Percentiles rank a stretch among this genome's conserved stretches.
phyloP scores from a whole-genome alignment of 2,797 vertebrate species.

The Odontamblyopus rebecca region DNA sequence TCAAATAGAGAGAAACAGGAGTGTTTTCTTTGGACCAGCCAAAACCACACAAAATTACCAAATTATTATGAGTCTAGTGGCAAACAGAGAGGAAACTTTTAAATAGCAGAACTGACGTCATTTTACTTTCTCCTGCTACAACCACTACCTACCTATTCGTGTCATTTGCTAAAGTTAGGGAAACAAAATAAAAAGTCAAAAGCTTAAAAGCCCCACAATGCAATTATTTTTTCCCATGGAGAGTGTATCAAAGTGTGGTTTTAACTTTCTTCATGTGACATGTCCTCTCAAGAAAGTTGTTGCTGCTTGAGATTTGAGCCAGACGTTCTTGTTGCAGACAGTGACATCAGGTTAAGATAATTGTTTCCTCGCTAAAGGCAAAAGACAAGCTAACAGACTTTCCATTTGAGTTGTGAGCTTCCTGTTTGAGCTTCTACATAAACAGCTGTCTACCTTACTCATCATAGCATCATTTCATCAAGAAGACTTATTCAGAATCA shows the following conservation, averaged over 20 bases:
- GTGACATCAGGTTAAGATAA: constrained; percentile 22
- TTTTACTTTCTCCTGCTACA: not conserved
- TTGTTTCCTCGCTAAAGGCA: constrained; percentile 29
- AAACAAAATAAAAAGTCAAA: too few species aligned
- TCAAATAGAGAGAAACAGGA: not conserved
- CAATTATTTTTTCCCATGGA: too few species aligned
- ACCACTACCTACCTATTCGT: not conserved
- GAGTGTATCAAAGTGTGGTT: too few species aligned
- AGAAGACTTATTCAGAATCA: not conserved
- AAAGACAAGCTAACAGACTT: constrained; percentile 2
- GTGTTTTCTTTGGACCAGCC: not conserved
- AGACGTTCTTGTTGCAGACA: not conserved
- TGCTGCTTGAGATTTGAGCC: not conserved
- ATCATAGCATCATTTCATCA: not conserved
- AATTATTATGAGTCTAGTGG: not conserved
- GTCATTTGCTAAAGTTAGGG: not conserved
- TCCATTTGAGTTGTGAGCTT: not conserved
- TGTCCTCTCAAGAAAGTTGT: not conserved
- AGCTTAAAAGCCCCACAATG: too few species aligned
- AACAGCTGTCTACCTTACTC: not conserved
- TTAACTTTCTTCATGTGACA: not conserved
- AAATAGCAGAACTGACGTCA: not conserved
- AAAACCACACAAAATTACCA: constrained; percentile 6
- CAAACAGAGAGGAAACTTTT: not conserved
- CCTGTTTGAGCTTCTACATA: not conserved